Evolutionary conservation across 2,888 invertebrate species (phyloP), one percentile per base, ranked within the genome.

Genomic region (Leuctra nigra): DNA sequence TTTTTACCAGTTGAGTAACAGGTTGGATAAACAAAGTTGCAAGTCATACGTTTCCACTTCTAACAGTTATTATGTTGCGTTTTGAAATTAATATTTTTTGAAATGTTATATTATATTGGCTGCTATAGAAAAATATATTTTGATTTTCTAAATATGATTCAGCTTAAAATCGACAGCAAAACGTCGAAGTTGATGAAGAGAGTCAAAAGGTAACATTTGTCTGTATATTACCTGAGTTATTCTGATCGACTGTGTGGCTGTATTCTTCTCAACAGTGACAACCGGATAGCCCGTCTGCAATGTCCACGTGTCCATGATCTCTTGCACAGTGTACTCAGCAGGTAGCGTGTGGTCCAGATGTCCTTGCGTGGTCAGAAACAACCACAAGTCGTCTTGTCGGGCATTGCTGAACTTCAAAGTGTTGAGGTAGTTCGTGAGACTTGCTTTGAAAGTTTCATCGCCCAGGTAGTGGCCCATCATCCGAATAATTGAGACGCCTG

Each of bases 401-500:
- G 76, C 74, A 52, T 70, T 73, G 25, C 64, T 64, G 62, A 68
- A 76, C 56, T 66, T 65, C 58, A 68, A 67, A 55, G 68, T 69
- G 20, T 72, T 70, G 29, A 83, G 67, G 63, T 78, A 77, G 59
- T 76, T 74, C 24, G 72, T 74, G 1, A 82, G 68, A 4, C 80
- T 80, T 11, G 68, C 66, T 53, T 74, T 74, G 67, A 83, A 82
- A 0, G 76, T 75, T 22, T 72, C 72, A 63, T 82, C 80, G 1
- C 86, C 86, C 11, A 87, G 73, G 65, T 84, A 81, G 61, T 82
- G 77, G 63, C 80, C 77, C 73, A 88, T 78, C 87, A 88, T 88
- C 60, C 84, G 73, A 58, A 88, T 77, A 2, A 89, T 71, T 4
- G 84, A 80, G 0, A 86, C 82, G 36, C 87, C 82, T 76, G 60